Base-by-base conservation (phyloP, 1,140 invertebrate species). In the Ceratina calcarata region DNA sequence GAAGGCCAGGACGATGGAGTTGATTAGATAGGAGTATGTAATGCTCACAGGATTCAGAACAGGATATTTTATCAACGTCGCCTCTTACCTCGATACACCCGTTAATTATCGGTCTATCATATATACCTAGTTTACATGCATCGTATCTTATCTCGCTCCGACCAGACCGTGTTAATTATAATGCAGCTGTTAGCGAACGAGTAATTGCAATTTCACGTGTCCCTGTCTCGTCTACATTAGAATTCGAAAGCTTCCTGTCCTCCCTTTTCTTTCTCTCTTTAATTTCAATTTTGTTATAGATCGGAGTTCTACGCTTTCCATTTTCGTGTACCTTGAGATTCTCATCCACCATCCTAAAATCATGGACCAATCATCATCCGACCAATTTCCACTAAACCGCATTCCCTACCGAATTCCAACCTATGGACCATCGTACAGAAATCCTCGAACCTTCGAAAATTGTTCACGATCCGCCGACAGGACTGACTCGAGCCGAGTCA, bases 71-170 rank as follows among this genome's bases (percentile, higher is more conserved):
- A 45, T 45, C 68, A 27, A 32, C 70, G 32, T 72, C 84, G 74
- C 86, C 81, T 74, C 70, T 80, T 61, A 80, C 64, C 57, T 64
- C 77, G 78, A 78, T 83, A 6, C 10, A 81, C 70, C 84, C 70
- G 57, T 84, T 86, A 86, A 86, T 86, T 86, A 86, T 74, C 78
- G 81, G 74, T 77, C 72, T 86, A 85, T 86, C 84, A 80, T 84
- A 86, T 86, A 86, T 84, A 86, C 84, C 81, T 86, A 80, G 84
- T 86, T 86, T 86, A 86, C 81, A 85, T 80, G 83, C 78, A 62
- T 64, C 66, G 68, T 86, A 86, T 86, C 85, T 83, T 86, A 86
- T 86, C 85, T 81, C 45, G 37, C 22, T 4, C 24, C 22, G 18
- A 45, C 64, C 27, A 75, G 27, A 16, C 58, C 75, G 78, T 83